Percentiles rank a stretch among this genome's conserved stretches.
These are phyloP conservation scores for Mesembrinibis cayennensis DNA, from an alignment of 2,113 vertebrate genomes.

Conservation along the genomic window DNA sequence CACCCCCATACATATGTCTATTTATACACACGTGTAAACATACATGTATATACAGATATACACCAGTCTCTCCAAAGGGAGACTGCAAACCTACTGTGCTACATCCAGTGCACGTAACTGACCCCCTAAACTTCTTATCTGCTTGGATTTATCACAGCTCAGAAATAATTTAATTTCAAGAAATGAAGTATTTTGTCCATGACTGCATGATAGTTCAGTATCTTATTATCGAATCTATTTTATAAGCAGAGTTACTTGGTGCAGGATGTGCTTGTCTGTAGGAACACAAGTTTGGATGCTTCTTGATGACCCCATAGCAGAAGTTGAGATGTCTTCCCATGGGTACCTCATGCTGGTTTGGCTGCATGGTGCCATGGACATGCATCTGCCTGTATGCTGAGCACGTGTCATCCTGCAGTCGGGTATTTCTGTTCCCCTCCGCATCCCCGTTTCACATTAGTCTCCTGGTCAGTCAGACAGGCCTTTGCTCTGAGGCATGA, in stretches of 20 bases:
- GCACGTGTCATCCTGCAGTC: fast-evolving
- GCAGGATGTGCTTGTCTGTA: not conserved
- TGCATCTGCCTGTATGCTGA: not conserved
- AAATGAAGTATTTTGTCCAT: not conserved
- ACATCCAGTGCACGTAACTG: not conserved
- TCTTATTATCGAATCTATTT: not conserved
- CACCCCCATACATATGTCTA: not conserved
- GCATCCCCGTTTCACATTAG: fast-evolving
- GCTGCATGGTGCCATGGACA: fast-evolving
- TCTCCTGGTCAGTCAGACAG: not conserved
- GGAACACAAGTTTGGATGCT: not conserved
- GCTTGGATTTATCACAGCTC: not conserved
- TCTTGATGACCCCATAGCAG: not conserved
- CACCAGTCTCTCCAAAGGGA: not conserved
- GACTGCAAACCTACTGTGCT: not conserved
- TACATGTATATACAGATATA: not conserved
- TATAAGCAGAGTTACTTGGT: not conserved
- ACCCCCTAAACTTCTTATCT: not conserved
- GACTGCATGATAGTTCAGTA: not conserved
- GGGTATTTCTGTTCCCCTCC: not conserved
- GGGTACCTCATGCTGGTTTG: not conserved
- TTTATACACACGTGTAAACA: not conserved
- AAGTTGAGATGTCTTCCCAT: not conserved
- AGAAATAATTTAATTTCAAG: not conserved
- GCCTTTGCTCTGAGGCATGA: not conserved